Evolutionary conservation across 2,888 invertebrate species (phyloP).

Genomic region (Dicycla oo): DNA sequence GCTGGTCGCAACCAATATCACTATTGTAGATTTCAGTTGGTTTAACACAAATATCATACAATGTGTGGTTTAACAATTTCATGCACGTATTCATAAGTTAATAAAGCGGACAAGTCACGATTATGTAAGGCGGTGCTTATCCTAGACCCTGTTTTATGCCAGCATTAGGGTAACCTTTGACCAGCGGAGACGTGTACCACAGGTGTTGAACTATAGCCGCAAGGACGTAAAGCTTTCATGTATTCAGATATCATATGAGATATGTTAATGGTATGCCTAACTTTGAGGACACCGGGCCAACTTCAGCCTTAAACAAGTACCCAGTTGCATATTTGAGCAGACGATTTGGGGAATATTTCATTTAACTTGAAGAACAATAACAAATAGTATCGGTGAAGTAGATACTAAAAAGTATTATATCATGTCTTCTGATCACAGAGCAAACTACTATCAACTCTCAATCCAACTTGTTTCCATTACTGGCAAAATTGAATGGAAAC

Average conservation of each 20-base stretch:
- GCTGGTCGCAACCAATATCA: constrained; percentile 19
- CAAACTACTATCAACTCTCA: constrained; percentile 37
- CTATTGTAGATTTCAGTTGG: background rate
- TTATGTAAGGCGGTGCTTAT: constrained; percentile 58
- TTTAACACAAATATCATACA: constrained; percentile 28
- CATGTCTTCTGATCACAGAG: constrained; percentile 41
- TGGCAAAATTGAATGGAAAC: constrained; percentile 59
- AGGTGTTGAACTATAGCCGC: constrained; percentile 62
- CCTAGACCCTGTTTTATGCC: constrained; percentile 58
- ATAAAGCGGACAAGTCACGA: constrained; percentile 57
- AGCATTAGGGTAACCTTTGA: constrained; percentile 57
- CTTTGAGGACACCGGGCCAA: constrained; percentile 57
- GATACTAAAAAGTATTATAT: constrained; percentile 32
- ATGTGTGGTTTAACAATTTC: constrained; percentile 41
- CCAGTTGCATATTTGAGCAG: constrained; percentile 35
- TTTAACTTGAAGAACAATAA: constrained; percentile 32
- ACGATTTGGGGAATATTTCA: constrained; percentile 40
- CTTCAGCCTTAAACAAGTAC: constrained; percentile 57
- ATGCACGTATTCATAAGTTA: constrained; percentile 61
- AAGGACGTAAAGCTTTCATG: constrained; percentile 56
- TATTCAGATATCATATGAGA: constrained; percentile 63
- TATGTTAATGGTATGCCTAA: constrained; percentile 55
- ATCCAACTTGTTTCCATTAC: constrained; percentile 50
- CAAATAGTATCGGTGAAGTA: constrained; percentile 19
- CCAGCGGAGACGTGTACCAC: constrained; percentile 54